These are phyloP conservation scores for Scaeva pyrastri DNA, from an alignment of 2,888 invertebrate genomes.

Conservation along the genomic window DNA sequence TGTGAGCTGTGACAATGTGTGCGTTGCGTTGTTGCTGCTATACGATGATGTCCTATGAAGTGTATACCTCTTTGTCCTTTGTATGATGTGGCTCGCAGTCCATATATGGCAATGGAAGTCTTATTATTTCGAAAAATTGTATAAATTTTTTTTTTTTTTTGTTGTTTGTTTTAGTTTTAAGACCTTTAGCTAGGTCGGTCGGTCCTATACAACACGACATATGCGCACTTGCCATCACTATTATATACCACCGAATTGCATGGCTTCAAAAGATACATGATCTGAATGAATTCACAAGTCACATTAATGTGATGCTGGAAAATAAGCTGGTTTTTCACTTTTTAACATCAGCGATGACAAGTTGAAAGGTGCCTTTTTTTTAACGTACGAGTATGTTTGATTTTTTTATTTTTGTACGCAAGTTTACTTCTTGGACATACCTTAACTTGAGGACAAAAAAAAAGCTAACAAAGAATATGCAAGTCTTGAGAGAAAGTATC, in stretches of 20 bases:
- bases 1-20: not conserved
- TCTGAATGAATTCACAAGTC: constrained; percentile 67
- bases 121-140: constrained; percentile 52
- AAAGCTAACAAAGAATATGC: no score
- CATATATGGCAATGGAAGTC: constrained; percentile 57
- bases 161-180: no score
- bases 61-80: constrained; percentile 41
- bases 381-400: not conserved
- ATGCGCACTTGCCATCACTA: constrained; percentile 48
- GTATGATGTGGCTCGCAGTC: constrained; percentile 33
- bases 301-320: constrained; percentile 52
- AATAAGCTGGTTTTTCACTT: constrained; percentile 37
- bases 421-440: constrained; percentile 30
- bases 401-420: not conserved
- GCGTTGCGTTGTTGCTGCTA: not conserved
- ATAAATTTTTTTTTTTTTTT: constrained; percentile 3
- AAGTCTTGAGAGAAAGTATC: constrained; percentile 12
- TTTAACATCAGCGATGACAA: constrained; percentile 21
- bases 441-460: not conserved
- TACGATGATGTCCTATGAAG: constrained; percentile 49
- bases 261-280: constrained; percentile 37
- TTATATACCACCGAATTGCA: constrained; percentile 40
- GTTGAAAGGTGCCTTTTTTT: constrained; percentile 18
- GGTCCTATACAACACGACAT: constrained; percentile 1
- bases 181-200: not conserved